Percentiles rank a stretch among this genome's conserved stretches.
phyloP scores from a whole-genome alignment of 2,113 vertebrate genomes.

The Oreotrochilus melanogaster region DNA sequence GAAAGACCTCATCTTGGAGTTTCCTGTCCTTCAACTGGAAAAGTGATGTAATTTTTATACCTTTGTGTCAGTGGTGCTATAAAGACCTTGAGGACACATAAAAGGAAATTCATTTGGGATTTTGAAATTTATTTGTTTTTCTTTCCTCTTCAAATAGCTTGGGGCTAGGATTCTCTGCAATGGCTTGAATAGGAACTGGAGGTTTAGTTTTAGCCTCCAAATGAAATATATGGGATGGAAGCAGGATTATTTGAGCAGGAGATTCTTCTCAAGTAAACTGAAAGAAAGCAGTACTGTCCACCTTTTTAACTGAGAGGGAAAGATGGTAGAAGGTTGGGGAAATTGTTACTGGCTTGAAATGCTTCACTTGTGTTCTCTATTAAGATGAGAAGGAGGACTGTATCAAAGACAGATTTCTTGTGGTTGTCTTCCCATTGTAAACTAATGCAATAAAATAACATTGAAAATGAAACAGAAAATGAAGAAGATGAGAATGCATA shows the following conservation, averaged over 20 bases:
- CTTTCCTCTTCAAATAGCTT: not conserved
- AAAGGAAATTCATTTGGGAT: constrained; percentile 7
- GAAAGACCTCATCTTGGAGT: not conserved
- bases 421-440: constrained; percentile 7
- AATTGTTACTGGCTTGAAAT: not conserved
- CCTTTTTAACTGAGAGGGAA: not conserved
- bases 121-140: not conserved
- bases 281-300: not conserved
- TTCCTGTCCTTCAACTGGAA: not conserved
- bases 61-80: not conserved
- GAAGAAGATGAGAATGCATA: not conserved
- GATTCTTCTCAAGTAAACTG: not conserved
- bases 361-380: not conserved
- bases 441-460: constrained; percentile 44
- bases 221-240: not conserved
- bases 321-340: not conserved
- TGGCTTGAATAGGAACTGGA: not conserved
- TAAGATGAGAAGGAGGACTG: not conserved
- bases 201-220: not conserved
- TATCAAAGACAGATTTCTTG: not conserved
- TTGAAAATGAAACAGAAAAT: constrained; percentile 39
- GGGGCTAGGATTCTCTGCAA: not conserved
- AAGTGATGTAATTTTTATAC: not conserved
- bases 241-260: not conserved
- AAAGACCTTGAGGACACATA: not conserved